Conservation (phyloP, 2,797 vertebrate species). For the Linurgus olivaceus region DNA sequence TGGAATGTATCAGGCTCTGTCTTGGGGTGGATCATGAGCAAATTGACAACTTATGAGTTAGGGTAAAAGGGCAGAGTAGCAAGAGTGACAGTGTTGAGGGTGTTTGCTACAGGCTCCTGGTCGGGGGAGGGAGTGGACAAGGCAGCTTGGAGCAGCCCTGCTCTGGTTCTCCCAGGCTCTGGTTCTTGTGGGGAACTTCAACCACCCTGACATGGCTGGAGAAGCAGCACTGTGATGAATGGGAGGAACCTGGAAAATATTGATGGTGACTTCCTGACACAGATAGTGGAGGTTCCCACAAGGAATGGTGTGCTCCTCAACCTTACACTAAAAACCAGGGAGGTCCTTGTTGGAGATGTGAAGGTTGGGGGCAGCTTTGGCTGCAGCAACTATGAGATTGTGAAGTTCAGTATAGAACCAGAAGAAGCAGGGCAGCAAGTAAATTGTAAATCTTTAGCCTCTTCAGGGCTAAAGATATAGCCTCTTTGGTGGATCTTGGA, state of each 20-base stretch:
- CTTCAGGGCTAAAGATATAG: neutral
- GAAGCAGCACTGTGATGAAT: neutral
- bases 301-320: neutral
- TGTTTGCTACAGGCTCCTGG: neutral
- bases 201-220: neutral
- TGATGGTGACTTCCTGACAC: neutral
- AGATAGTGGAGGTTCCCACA: accelerated
- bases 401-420: neutral
- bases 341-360: neutral
- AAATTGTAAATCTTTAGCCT: neutral
- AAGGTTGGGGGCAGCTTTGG: neutral
- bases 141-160: neutral
- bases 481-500: neutral
- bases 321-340: neutral
- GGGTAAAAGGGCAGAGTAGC: neutral
- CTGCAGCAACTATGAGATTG: neutral
- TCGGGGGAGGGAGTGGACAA: neutral
- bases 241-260: neutral
- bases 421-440: neutral
- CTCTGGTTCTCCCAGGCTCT: neutral
- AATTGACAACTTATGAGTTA: neutral
- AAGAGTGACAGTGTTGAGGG: neutral
- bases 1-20: neutral
- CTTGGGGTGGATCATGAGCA: neutral
- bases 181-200: neutral